Evolutionary conservation across 2,113 vertebrate species (phyloP).

Genomic region (human): DNA sequence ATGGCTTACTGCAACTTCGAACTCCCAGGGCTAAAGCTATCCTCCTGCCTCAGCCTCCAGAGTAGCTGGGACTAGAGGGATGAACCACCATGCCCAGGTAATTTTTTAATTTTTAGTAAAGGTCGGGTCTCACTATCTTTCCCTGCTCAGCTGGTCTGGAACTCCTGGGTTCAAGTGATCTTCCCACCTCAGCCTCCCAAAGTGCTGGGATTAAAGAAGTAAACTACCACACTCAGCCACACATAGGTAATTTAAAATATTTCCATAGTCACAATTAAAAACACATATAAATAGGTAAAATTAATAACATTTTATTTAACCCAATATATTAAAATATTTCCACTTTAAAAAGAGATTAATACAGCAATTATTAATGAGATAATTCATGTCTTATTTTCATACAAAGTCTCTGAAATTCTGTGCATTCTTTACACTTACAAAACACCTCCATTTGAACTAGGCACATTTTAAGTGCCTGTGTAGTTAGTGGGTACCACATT

Average conservation of each 20-base stretch:
- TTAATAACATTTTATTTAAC: not conserved
- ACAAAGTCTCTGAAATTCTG: not conserved
- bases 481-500: not conserved
- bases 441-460: not conserved
- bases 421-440: not conserved
- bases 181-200: too few species aligned
- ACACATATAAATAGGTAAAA: not conserved
- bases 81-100: too few species aligned
- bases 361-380: not conserved
- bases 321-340: not conserved
- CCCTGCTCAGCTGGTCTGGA: too few species aligned
- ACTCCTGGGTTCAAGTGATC: too few species aligned
- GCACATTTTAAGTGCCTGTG: not conserved
- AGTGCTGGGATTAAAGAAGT: too few species aligned
- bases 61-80: too few species aligned
- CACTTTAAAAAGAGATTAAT: not conserved
- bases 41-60: too few species aligned
- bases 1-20: too few species aligned
- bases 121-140: too few species aligned
- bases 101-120: too few species aligned
- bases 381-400: not conserved
- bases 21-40: too few species aligned
- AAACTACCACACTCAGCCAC: not conserved
- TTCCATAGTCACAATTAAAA: not conserved
- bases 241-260: not conserved